Base-by-base conservation (phyloP, 2,797 vertebrate genomes). In the Pseudochirops cupreus region DNA sequence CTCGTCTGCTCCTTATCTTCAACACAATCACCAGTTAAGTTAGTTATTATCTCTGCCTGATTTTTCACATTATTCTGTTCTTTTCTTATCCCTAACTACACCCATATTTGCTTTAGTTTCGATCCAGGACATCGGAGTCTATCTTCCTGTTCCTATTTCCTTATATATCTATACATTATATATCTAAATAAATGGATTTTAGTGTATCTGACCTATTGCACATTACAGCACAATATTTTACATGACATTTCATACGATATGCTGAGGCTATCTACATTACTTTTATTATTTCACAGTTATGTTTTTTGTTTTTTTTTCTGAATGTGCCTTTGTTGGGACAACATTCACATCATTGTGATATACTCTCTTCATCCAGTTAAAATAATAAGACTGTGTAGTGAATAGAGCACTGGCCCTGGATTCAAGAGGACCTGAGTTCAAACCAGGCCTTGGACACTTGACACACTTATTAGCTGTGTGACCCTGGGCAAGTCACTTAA, bases 11-110 rank as follows among this genome's bases (percentile, higher is more conserved):
- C 46, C 52, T 96, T 94, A 67, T 93, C 91, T 95, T 94, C 52
- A 94, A 95, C 5, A 94, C 31, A 96, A 95, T 94, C 87, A 97
- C 94, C 74, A 94, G n/a, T 91, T 94, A 54, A 90, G 26, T 39
- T 93, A 94, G n/a, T 57, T 91, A 82, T 94, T 58, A 93, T 57
- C 52, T 90, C 56, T 90, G 9, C 6, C 55, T 90, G 56, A 94
- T 90, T 92, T 4, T 91, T 93, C 55, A 67, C 18, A 62, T 95
- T 94, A 52, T 87, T 50, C 14, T 91, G 33, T 94, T 94, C 55
- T 90, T 58, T 95, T 31, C 87, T 96, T 5, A 39, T 89, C 33
- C 6, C 93, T 59, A 89, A 13, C 31, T 89, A 16, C 0, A 91
- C 0, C 0, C 18, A 91, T 93, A 31, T 89, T 95, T 59, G 12